Evolutionary conservation across 2,113 vertebrate species (phyloP), one percentile per base, ranked within the genome.

Genomic region (Macrotus californicus): DNA sequence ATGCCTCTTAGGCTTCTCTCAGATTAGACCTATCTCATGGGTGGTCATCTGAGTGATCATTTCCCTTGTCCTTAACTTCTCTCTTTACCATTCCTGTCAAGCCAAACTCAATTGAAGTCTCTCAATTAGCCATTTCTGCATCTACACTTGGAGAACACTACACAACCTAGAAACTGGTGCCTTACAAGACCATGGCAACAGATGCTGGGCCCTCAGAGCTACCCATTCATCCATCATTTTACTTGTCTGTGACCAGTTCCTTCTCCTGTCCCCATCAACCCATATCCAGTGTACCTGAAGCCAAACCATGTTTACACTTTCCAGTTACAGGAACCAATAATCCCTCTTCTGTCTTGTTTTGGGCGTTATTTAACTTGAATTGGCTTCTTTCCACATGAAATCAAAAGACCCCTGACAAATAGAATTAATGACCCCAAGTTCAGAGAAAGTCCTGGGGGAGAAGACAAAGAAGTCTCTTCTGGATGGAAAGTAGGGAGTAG

Each of bases 281-380:
- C 59, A 46, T 34, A 52, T 21, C 56, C 81, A 31, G 16, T 46
- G 26, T 6, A 14, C 76, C 72, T 24, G 69, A 61, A 81, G 75
- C 75, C 70, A 81, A 82, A 41, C 16, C 69, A 15, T n/a, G 50
- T 76, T 81, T 91, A 67, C 67, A 85, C 41, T 91, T 82, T 10
- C 0, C 52, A 91, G 77, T 52, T 66, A 11, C 2, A 41, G 67
- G 34, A 85, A 76, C 41, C 64, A 92, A 69, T 46, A 52, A 39
- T 50, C 70, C 18, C 24, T 87, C 21, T 77, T 6, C 39, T 36
- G 41, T 18, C 4, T 87, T 67, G 52, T 56, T 75, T 56, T 50
- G 39, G 36, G 24, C 59, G 54, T 85, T 89, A 43, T 93, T 97
- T 86, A 31, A 91, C 75, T 86, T 56, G 24, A 93, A 87, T 64